Evolutionary conservation across 1,140 invertebrate species (phyloP).

Genomic region (Megalonaias nervosa): DNA sequence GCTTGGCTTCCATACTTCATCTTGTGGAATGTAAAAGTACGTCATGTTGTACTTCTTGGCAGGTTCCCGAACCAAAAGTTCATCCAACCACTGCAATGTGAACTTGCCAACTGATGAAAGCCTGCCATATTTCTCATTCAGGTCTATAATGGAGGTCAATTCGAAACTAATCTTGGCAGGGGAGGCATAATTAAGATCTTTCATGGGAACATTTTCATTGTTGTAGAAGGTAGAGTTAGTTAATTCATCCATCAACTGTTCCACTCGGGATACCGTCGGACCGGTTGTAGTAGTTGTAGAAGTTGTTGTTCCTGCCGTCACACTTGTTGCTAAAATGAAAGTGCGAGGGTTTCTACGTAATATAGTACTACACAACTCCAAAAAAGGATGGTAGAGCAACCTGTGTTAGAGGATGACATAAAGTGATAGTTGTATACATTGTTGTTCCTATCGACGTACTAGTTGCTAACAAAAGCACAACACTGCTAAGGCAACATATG

Average conservation of each 20-base stretch:
- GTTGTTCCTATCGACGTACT: too few relatives aligned
- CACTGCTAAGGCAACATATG: too few relatives aligned
- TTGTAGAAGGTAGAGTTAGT: neutral
- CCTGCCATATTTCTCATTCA: slow-evolving; percentile 20
- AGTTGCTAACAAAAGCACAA: too few relatives aligned
- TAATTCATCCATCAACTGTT: neutral
- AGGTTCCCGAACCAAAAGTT: slow-evolving; percentile 8
- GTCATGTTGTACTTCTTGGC: slow-evolving; percentile 6
- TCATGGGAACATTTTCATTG: slow-evolving; percentile 3
- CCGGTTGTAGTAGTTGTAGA: slow-evolving; percentile 13
- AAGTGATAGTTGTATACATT: too few relatives aligned
- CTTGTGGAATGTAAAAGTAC: slow-evolving; percentile 12
- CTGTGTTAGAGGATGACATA: too few relatives aligned
- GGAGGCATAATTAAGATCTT: neutral
- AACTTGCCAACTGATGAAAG: slow-evolving; percentile 18
- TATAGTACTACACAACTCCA: too few relatives aligned
- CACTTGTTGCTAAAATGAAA: neutral
- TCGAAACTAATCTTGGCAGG: slow-evolving; percentile 15
- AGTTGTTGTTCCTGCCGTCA: slow-evolving; percentile 3
- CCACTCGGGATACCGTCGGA: slow-evolving; percentile 13
- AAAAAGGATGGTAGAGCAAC: too few relatives aligned
- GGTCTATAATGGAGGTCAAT: slow-evolving; percentile 11
- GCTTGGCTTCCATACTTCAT: slow-evolving; percentile 29
- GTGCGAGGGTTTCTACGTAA: too few relatives aligned
- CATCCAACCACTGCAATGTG: slow-evolving; percentile 10